Conservation (phyloP, 2,888 invertebrate genomes). For the Seira musarum region DNA sequence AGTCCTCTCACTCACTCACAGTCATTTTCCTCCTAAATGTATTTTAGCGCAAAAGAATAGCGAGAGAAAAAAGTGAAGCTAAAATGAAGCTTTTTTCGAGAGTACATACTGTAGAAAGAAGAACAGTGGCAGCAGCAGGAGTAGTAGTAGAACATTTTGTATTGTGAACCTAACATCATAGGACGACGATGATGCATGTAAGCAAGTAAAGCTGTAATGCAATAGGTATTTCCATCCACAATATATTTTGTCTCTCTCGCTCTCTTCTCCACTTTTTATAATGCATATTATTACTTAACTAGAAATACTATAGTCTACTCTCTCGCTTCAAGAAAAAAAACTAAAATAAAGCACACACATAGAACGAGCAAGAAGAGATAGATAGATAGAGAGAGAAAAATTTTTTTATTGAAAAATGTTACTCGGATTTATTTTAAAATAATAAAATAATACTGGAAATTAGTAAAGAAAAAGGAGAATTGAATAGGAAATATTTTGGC, state of each 20-base stretch:
- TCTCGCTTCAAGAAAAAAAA: conserved; percentile 6
- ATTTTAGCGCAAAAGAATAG: conserved; percentile 15
- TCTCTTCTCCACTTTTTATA: conserved; percentile 15
- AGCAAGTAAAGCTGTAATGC: not conserved
- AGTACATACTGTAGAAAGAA: conserved; percentile 3
- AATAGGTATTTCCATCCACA: conserved; percentile 10
- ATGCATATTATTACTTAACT: conserved; percentile 15
- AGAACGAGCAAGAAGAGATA: too few relatives aligned
- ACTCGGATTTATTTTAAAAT: conserved; percentile 1
- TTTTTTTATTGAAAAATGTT: conserved; percentile 12
- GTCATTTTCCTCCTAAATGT: conserved; percentile 6
- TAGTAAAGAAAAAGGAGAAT: conserved; percentile 21
- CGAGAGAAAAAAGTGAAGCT: conserved; percentile 5
- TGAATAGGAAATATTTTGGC: conserved; percentile 26
- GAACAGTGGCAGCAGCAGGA: not conserved
- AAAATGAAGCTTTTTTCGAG: conserved; percentile 9
- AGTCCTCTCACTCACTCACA: conserved; percentile 11
- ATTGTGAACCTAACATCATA: too few relatives aligned
- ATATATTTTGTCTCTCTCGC: not conserved
- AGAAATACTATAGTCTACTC: conserved; percentile 15
- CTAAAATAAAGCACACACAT: conserved; percentile 10
- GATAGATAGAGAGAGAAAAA: not conserved
- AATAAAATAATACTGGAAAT: conserved; percentile 43
- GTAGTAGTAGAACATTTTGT: not conserved
- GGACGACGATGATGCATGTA: not conserved